Evolutionary conservation across 2,113 vertebrate species (phyloP).

Genomic region (Thalassarche chlororhynchos): DNA sequence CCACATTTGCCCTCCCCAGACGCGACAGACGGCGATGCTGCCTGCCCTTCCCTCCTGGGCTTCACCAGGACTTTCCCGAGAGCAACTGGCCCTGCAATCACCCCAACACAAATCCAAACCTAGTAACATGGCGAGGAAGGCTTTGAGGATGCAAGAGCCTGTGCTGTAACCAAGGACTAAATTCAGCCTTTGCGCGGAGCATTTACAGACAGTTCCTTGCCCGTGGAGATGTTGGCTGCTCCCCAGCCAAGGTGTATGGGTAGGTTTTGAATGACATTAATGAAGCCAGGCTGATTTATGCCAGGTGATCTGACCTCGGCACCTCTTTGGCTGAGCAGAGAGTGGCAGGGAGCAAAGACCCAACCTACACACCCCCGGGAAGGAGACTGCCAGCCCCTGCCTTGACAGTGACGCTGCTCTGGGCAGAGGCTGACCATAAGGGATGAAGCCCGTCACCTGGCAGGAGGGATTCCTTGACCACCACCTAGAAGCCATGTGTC

Average conservation of each 20-base stretch:
- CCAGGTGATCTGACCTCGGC: background rate
- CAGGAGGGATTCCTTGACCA: background rate
- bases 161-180: background rate
- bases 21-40: fast-evolving
- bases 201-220: background rate
- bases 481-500: background rate
- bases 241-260: background rate
- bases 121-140: background rate
- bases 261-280: background rate
- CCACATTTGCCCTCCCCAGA: background rate
- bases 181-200: background rate
- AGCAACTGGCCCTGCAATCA: background rate
- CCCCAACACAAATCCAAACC: background rate
- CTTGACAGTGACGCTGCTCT: background rate
- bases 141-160: background rate
- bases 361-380: background rate
- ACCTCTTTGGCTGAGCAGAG: background rate
- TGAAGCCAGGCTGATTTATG: background rate
- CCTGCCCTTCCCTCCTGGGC: background rate
- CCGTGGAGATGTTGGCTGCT: background rate
- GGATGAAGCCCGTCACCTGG: background rate
- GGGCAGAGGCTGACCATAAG: background rate
- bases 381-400: background rate
- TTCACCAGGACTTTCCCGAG: background rate
- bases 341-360: background rate